Conservation (phyloP, 1,140 invertebrate genomes). For the Bradynema listronoti region DNA sequence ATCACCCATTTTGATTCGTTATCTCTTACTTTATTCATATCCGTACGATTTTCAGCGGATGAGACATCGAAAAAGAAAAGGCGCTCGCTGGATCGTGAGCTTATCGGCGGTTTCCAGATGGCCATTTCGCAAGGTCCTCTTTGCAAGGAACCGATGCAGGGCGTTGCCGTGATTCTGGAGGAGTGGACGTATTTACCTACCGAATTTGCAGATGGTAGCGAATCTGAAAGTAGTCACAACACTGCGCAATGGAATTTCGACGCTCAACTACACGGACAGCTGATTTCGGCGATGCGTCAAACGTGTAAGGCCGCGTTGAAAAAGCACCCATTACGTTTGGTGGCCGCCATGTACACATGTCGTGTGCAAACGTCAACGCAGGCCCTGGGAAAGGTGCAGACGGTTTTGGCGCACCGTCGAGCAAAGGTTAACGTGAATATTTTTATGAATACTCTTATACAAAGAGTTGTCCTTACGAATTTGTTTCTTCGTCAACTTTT, state of each 20-base stretch:
- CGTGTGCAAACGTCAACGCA: slow-evolving; percentile 83
- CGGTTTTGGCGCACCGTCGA: slow-evolving; percentile 76
- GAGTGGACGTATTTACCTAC: too few relatives aligned
- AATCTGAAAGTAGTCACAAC: slow-evolving; percentile 17
- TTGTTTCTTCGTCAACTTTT: too few relatives aligned
- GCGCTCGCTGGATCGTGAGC: slow-evolving; percentile 55
- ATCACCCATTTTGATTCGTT: too few relatives aligned
- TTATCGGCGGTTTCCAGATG: slow-evolving; percentile 89
- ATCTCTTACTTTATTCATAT: neutral
- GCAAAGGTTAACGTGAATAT: slow-evolving; percentile 64
- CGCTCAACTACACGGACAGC: slow-evolving; percentile 71
- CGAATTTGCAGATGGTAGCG: slow-evolving; percentile 20
- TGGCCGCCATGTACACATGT: slow-evolving; percentile 93
- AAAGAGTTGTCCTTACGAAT: neutral
- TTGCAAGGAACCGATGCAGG: slow-evolving; percentile 91
- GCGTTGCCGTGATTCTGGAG: slow-evolving; percentile 80
- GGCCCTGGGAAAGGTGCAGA: slow-evolving; percentile 87
- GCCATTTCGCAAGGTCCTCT: slow-evolving; percentile 78
- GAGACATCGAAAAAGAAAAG: slow-evolving; percentile 5
- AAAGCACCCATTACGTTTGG: slow-evolving; percentile 75
- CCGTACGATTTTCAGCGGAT: slow-evolving; percentile 8
- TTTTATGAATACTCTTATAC: slow-evolving; percentile 1
- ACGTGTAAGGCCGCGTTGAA: slow-evolving; percentile 80
- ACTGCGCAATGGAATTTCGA: slow-evolving; percentile 46
- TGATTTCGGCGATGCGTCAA: slow-evolving; percentile 83